Evolutionary conservation across 2,888 invertebrate species (phyloP), one percentile per base, ranked within the genome.

Genomic region (Agrotis segetum): DNA sequence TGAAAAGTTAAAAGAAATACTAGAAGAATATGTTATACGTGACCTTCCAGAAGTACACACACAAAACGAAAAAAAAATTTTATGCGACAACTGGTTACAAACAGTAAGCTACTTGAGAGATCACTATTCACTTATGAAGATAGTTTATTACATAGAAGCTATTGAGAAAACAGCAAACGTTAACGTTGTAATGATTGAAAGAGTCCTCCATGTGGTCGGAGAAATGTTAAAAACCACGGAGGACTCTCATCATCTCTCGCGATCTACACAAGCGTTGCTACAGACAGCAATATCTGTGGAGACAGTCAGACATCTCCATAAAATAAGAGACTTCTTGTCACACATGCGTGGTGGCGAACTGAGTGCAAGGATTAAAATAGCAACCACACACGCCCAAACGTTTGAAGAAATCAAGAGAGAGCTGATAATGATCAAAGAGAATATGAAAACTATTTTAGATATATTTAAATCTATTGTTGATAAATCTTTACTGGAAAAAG

Each of bases 211-310:
- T n/a, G 78, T 79, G 21, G 50, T 77, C 1, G 78, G 78, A 44
- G 78, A 79, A 79, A 73, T 79, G 78, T 40, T 67, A 4, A 79
- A 79, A 69, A 67, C n/a, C 24, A 34, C 67, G 3, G 4, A 49
- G 1, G 47, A 50, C 0, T 21, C 64, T 47, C 3, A 3, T 24
- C 78, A 79, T 65, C 29, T 77, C 6, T 69, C 69, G 13, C 16
- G 9, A 21, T 24, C 56, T 9, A 53, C 73, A 14, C 61, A 67
- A 64, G 66, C 66, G 17, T 56, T 77, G 52, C 24, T 77, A 19
- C 66, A 73, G 19, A 46, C 55, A 34, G 60, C 47, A 29, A 17
- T 72, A 29, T 69, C 68, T 16, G 63, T 61, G 2, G 67, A 64
- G 16, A 70, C 73, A 0, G 0, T 59, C 6, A n/a, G n/a, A 1